A percentile compares a stretch with the other conserved stretches of the same genome.
Evolutionary conservation across 2,888 invertebrate species (phyloP).

Genomic region (Arctia plantaginis): DNA sequence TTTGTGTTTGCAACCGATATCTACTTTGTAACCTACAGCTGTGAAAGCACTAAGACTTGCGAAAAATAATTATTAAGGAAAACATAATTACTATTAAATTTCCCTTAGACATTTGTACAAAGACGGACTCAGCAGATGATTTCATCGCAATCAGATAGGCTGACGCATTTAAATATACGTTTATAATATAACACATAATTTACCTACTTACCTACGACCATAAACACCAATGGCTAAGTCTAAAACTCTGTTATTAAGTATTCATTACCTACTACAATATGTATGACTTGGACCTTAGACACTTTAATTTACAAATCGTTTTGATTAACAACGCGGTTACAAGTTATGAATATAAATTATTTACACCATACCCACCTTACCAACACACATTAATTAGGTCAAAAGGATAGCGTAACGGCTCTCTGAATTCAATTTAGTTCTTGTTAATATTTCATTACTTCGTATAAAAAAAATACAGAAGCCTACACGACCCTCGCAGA

Average conservation of each 20-base stretch:
- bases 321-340: slow-evolving; percentile 20
- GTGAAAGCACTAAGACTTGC: not conserved
- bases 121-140: not conserved
- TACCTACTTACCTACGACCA: not conserved
- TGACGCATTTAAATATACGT: not conserved
- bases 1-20: not conserved
- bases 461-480: slow-evolving; percentile 28
- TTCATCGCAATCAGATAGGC: not conserved
- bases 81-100: too few relatives aligned
- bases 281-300: not conserved
- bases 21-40: not conserved
- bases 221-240: not conserved
- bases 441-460: slow-evolving; percentile 36
- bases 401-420: slow-evolving; percentile 18
- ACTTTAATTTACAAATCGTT: slow-evolving; percentile 16
- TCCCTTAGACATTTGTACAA: not conserved
- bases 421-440: slow-evolving; percentile 24
- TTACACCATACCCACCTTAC: slow-evolving; percentile 15
- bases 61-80: not conserved
- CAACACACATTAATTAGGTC: slow-evolving; percentile 24
- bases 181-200: too few relatives aligned
- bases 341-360: slow-evolving; percentile 26
- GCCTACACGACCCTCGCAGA: slow-evolving; percentile 20
- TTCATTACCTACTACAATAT: slow-evolving; percentile 7
- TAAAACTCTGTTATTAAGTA: not conserved